Conservation (phyloP, 2,888 invertebrate species). For the Agrochola lychnidis region DNA sequence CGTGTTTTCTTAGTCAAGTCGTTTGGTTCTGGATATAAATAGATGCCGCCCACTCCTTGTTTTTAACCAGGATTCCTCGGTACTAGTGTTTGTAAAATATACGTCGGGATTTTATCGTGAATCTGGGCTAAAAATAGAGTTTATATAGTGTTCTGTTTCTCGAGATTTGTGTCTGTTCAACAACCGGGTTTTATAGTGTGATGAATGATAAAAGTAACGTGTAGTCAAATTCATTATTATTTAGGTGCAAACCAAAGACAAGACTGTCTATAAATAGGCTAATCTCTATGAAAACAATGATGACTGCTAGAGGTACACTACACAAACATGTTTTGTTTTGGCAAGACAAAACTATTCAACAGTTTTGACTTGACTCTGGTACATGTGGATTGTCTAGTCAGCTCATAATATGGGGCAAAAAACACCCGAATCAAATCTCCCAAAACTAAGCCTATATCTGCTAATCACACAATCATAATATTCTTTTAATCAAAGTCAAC, state of each 20-base stretch:
- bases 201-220: background rate
- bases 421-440: background rate
- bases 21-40: slow-evolving; percentile 33
- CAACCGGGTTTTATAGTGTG: background rate
- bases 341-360: background rate
- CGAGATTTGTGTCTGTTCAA: background rate
- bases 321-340: background rate
- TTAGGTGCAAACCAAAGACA: background rate
- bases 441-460: background rate
- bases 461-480: too few species aligned
- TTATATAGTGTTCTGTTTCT: slow-evolving; percentile 7
- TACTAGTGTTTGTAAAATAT: slow-evolving; percentile 11
- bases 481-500: background rate
- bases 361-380: background rate
- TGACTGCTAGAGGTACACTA: background rate
- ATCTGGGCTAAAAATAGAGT: slow-evolving; percentile 16
- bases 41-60: slow-evolving; percentile 38
- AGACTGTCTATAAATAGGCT: background rate
- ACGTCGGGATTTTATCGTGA: slow-evolving; percentile 14
- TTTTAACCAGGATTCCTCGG: slow-evolving; percentile 23
- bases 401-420: background rate
- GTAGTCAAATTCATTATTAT: background rate
- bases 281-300: background rate
- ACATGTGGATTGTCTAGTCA: background rate
- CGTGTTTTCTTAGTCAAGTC: slow-evolving; percentile 20